A percentile compares a stretch with the other conserved stretches of the same genome.
phyloP scores from a whole-genome alignment of 1,140 invertebrate species.

The Pseudoatta argentina region DNA sequence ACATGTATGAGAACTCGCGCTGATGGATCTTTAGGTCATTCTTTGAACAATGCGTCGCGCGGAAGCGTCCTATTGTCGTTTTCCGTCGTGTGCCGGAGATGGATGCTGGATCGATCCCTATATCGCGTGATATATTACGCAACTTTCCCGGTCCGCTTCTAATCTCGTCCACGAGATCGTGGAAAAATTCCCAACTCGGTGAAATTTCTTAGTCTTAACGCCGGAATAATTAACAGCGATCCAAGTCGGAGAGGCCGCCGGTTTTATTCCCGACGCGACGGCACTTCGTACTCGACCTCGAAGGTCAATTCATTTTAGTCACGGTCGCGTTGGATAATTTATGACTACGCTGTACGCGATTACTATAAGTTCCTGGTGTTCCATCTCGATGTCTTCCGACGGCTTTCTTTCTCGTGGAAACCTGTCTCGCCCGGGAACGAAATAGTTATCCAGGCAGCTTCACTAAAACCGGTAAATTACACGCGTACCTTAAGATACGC shows the following conservation, averaged over 20 bases:
- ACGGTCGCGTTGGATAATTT: slow-evolving; percentile 73
- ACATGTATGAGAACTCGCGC: not conserved
- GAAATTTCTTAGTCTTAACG: slow-evolving; percentile 60
- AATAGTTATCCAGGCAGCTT: slow-evolving; percentile 54
- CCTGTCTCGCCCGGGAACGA: slow-evolving; percentile 57
- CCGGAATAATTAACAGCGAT: slow-evolving; percentile 74
- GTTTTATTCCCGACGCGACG: slow-evolving; percentile 72
- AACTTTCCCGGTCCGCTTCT: slow-evolving; percentile 19
- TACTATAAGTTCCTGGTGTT: slow-evolving; percentile 46
- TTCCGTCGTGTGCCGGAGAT: not conserved
- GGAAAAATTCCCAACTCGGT: slow-evolving; percentile 49
- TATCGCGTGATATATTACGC: slow-evolving; percentile 6
- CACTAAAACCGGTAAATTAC: slow-evolving; percentile 45
- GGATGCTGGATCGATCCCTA: slow-evolving; percentile 18
- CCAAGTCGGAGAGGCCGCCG: slow-evolving; percentile 21
- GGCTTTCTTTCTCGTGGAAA: slow-evolving; percentile 40
- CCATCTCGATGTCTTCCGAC: slow-evolving; percentile 35
- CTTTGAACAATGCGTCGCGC: slow-evolving; percentile 13
- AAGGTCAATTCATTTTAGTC: slow-evolving; percentile 78
- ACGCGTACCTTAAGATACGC: slow-evolving; percentile 33
- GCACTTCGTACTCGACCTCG: slow-evolving; percentile 72
- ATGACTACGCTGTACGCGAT: slow-evolving; percentile 66
- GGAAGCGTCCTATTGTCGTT: slow-evolving; percentile 1
- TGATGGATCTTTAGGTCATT: not conserved
- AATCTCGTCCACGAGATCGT: slow-evolving; percentile 27